phyloP scores from a whole-genome alignment of 2,888 invertebrate genomes.

The Netelia fuscicornis region DNA sequence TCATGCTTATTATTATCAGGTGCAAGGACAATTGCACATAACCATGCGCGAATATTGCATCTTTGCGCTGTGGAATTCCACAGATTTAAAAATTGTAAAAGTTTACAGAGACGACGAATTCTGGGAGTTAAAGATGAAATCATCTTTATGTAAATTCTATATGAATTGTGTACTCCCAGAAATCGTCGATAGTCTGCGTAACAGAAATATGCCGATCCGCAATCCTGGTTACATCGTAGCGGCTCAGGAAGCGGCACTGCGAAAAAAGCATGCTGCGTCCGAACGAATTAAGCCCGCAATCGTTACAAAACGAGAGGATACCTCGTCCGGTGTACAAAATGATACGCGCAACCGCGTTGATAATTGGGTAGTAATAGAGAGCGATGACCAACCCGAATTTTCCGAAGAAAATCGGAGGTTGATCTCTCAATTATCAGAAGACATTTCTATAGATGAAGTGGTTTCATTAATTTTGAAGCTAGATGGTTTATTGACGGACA shows the following conservation, averaged over 20 bases:
- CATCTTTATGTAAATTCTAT: conserved; percentile 65
- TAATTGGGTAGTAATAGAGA: conserved; percentile 13
- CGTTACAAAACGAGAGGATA: background rate
- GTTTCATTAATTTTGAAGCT: background rate
- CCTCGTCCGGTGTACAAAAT: background rate
- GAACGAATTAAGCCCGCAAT: background rate
- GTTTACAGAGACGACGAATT: conserved; percentile 70
- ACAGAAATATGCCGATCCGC: conserved; percentile 59
- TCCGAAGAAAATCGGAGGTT: conserved; percentile 4
- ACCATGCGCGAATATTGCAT: conserved; percentile 69
- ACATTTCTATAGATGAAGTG: conserved; percentile 22
- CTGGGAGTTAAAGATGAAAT: conserved; percentile 63
- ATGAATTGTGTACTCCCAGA: conserved; percentile 70
- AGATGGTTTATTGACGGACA: conserved; percentile 1
- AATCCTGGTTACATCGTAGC: conserved; percentile 60
- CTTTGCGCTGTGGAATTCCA: conserved; percentile 70
- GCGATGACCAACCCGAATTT: background rate
- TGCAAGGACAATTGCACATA: conserved; percentile 72
- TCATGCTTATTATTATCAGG: conserved; percentile 68
- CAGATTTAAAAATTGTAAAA: conserved; percentile 56
- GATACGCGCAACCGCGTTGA: background rate
- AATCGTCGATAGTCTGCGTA: conserved; percentile 69
- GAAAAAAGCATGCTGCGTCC: background rate
- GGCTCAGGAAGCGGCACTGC: conserved; percentile 29
- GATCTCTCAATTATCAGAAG: conserved; percentile 9